These are phyloP conservation scores for Mallotus villosus DNA, from an alignment of 2,797 vertebrate genomes.

Conservation along the genomic window DNA sequence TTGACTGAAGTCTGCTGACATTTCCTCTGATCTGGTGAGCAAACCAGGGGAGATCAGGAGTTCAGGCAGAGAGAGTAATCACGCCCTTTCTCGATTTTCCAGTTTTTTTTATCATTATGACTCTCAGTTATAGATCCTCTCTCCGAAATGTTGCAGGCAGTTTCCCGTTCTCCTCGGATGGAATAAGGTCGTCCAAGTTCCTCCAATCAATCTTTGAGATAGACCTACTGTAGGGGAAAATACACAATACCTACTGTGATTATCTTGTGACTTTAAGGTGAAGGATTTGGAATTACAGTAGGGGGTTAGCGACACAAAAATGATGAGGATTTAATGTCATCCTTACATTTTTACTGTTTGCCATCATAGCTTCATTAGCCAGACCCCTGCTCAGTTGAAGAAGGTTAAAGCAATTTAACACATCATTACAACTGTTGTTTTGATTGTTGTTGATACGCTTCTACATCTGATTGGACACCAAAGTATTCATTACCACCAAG, in stretches of 20 bases:
- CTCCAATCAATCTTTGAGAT: too few species aligned
- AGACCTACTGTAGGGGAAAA: too few species aligned
- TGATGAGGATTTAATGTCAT: neutral
- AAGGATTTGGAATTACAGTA: neutral
- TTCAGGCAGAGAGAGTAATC: slow-evolving; percentile 4
- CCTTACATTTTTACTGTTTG: too few species aligned
- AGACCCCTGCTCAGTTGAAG: neutral
- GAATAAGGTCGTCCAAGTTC: neutral
- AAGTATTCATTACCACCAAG: slow-evolving; percentile 1
- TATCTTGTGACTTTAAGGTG: neutral
- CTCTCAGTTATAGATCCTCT: slow-evolving; percentile 16
- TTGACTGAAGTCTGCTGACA: too few species aligned
- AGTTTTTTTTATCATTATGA: slow-evolving; percentile 10
- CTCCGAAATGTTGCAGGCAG: slow-evolving; percentile 7
- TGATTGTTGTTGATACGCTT: neutral
- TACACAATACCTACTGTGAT: too few species aligned
- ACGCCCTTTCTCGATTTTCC: neutral
- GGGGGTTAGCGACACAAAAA: neutral
- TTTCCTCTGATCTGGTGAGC: too few species aligned
- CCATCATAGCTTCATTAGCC: too few species aligned
- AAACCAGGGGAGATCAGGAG: neutral
- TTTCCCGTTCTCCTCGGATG: neutral
- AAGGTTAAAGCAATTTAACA: neutral
- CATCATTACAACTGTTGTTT: neutral
- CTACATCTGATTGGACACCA: neutral